phyloP scores from a whole-genome alignment of 2,113 vertebrate genomes.

The Nasalis larvatus region DNA sequence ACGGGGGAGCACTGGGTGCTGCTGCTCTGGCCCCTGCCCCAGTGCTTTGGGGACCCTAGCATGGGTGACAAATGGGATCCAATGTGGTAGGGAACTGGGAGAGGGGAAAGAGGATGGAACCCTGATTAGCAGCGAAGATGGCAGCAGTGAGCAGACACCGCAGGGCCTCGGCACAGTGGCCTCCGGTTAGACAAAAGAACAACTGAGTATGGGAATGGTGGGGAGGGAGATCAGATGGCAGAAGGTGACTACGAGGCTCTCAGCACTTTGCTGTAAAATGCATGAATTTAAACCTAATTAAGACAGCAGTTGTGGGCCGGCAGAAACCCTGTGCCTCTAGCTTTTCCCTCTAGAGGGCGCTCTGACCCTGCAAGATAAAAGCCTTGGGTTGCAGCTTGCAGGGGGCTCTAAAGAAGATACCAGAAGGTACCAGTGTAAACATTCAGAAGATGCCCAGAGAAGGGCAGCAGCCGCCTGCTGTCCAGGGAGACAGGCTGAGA shows the following conservation, averaged over 20 bases:
- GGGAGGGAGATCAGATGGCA: background rate
- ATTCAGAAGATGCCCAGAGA: background rate
- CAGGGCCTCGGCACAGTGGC: background rate
- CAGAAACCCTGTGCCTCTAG: background rate
- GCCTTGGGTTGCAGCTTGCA: background rate
- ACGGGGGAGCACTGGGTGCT: no score
- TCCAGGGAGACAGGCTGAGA: background rate
- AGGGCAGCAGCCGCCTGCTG: background rate
- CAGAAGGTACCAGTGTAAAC: background rate
- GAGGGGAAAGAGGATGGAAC: background rate
- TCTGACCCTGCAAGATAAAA: background rate
- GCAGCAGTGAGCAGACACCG: background rate
- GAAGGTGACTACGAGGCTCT: background rate
- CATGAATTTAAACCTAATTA: background rate
- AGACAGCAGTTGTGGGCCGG: fast-evolving
- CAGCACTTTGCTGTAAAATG: background rate
- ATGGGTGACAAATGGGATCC: background rate
- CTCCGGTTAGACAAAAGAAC: background rate
- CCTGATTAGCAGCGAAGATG: background rate
- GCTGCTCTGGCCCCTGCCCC: background rate
- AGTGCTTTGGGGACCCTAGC: background rate
- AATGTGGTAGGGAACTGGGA: background rate
- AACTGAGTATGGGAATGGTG: fast-evolving
- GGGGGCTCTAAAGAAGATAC: background rate
- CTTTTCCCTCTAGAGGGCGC: background rate